phyloP scores from a whole-genome alignment of 2,888 invertebrate species.

The Thymelicus acteon region DNA sequence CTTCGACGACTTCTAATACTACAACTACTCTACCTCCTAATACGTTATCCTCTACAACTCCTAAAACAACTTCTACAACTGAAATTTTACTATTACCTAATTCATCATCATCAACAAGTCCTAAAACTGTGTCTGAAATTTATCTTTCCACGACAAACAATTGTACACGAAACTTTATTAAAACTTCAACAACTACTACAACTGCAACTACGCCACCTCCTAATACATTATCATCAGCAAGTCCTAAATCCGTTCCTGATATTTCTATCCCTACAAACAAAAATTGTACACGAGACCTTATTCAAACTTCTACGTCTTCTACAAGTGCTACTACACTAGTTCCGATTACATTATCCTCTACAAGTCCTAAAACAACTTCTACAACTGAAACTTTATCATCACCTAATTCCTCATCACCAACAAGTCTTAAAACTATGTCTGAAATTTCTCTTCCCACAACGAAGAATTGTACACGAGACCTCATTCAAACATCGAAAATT shows the following conservation, averaged over 20 bases:
- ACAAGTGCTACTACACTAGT: neutral
- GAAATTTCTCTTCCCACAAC: neutral
- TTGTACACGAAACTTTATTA: neutral
- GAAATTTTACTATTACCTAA: too few relatives aligned
- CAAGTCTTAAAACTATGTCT: neutral
- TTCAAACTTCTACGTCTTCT: slow-evolving; percentile 16
- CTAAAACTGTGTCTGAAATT: neutral
- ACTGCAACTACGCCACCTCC: neutral
- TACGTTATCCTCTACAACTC: too few relatives aligned
- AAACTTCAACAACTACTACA: neutral
- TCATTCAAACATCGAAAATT: neutral
- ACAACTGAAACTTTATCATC: too few relatives aligned
- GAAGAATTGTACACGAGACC: neutral
- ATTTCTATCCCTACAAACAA: neutral
- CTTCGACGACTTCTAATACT: too few relatives aligned
- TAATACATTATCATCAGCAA: neutral
- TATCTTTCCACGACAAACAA: neutral
- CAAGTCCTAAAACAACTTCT: neutral
- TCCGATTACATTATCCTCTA: neutral
- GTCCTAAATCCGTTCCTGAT: neutral
- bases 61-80: too few relatives aligned
- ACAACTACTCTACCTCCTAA: too few relatives aligned
- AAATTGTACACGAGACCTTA: neutral
- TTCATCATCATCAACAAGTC: too few relatives aligned
- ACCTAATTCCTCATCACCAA: too few relatives aligned